Base-by-base conservation (phyloP, 2,888 invertebrate species). In the Eumacrocentrus americanus region DNA sequence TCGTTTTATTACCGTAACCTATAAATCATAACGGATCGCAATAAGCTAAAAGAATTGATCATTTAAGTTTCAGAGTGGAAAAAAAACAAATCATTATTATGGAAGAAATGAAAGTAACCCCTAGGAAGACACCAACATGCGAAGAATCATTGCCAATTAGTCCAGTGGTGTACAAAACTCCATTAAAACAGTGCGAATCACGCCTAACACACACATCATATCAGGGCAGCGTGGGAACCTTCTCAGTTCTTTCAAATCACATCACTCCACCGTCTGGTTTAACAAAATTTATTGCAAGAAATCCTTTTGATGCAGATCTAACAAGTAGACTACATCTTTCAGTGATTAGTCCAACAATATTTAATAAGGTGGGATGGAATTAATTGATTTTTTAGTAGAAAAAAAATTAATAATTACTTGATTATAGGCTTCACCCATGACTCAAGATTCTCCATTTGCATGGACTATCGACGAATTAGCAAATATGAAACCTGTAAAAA, bases 401-500 rank as follows among this genome's bases (percentile, higher is more conserved):
- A n/a, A n/a, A n/a, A n/a, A n/a, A n/a, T n/a, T n/a, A n/a, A n/a
- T n/a, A n/a, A n/a, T n/a, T n/a, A n/a, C n/a, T 51, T 62, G 44
- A 61, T 62, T 58, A 7, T 64, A 84, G 84, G 75, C 73, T 34
- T 72, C 79, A 9, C 77, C 82, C 1, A 58, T 63, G 6, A 77
- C 80, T 62, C 61, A 66, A 7, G 72, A 73, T 61, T 82, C 81
- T 5, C 79, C 83, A 58, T 88, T 88, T 70, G 81, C 83, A 58
- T 91, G 90, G 90, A 88, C 87, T 48, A 89, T 90, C 62, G 89
- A 90, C 62, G 89, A 90, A 72, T 82, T 88, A 7, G 89, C 89
- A 56, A 82, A 81, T n/a, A 80, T 90, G 59, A 84, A 86, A 50
- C 90, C 90, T 18, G 88, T 86, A 1, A 87, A 88, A 67, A 89